These are phyloP conservation scores for Pipistrellus kuhlii DNA, from an alignment of 2,797 vertebrate genomes.

Conservation along the genomic window DNA sequence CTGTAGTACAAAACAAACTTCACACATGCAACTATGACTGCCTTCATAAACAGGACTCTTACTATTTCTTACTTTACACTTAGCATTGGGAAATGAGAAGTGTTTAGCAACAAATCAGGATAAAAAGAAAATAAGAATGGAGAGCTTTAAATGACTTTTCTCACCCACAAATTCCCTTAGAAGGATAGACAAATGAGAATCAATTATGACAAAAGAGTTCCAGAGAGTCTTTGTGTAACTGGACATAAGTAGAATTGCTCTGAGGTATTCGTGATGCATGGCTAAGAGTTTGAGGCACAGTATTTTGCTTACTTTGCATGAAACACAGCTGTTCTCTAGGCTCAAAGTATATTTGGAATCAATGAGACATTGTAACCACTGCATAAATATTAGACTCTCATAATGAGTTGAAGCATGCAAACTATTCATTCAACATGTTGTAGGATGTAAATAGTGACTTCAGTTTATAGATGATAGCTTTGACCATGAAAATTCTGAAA, in stretches of 20 bases:
- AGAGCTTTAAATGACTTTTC: not conserved
- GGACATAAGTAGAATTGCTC: not conserved
- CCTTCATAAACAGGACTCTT: not conserved
- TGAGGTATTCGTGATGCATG: not conserved
- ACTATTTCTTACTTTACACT: not conserved
- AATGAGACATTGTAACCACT: not conserved
- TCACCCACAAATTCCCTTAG: not conserved
- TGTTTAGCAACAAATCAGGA: not conserved
- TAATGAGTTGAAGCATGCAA: not conserved
- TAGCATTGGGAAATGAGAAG: not conserved
- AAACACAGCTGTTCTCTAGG: not conserved
- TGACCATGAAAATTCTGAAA: not conserved
- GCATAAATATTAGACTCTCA: not conserved
- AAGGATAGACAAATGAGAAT: not conserved
- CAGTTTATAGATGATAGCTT: not conserved
- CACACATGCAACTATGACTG: not conserved
- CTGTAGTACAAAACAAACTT: not conserved
- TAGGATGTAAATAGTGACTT: not conserved
- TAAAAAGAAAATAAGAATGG: not conserved
- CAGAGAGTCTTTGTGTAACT: not conserved
- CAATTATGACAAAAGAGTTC: not conserved
- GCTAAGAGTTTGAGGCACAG: not conserved
- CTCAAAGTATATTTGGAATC: not conserved
- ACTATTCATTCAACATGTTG: not conserved
- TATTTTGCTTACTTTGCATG: not conserved